phyloP scores from a whole-genome alignment of 2,113 vertebrate genomes.

The rat (Rattus norvegicus) region DNA sequence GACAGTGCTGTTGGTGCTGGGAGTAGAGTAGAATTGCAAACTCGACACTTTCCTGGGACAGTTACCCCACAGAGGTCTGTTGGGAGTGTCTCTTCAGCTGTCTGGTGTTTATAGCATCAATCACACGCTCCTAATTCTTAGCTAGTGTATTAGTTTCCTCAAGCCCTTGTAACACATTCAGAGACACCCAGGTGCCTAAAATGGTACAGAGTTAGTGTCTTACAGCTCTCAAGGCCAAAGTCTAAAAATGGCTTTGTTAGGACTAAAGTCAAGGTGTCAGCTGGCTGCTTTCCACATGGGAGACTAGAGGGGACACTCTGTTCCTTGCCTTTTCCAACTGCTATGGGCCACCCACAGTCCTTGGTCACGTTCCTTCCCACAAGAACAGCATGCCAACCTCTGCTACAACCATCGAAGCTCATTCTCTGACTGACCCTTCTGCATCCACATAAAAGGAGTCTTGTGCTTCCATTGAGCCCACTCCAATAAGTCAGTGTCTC shows the following conservation, averaged over 20 bases:
- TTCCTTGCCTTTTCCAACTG: not conserved
- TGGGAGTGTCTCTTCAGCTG: not conserved
- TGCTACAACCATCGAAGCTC: not conserved
- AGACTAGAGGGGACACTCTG: not conserved
- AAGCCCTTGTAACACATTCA: not conserved
- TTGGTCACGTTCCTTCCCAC: not conserved
- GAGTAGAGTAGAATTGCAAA: not conserved
- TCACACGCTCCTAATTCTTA: not conserved
- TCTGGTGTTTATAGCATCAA: not conserved
- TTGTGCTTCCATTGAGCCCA: not conserved
- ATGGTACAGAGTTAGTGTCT: not conserved
- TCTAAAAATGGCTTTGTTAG: not conserved
- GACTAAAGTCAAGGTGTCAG: not conserved
- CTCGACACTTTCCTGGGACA: not conserved
- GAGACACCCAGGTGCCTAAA: not conserved
- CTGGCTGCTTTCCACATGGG: not conserved
- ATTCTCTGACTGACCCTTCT: not conserved
- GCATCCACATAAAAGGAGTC: not conserved
- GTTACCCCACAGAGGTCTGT: not conserved
- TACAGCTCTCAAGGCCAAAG: not conserved
- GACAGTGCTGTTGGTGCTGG: not conserved
- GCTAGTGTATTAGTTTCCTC: not conserved
- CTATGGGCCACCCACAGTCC: not conserved
- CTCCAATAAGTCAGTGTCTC: not conserved
- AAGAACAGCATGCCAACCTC: not conserved